phyloP scores from a whole-genome alignment of 2,888 invertebrate species.

The Caenorhabditis sp. region DNA sequence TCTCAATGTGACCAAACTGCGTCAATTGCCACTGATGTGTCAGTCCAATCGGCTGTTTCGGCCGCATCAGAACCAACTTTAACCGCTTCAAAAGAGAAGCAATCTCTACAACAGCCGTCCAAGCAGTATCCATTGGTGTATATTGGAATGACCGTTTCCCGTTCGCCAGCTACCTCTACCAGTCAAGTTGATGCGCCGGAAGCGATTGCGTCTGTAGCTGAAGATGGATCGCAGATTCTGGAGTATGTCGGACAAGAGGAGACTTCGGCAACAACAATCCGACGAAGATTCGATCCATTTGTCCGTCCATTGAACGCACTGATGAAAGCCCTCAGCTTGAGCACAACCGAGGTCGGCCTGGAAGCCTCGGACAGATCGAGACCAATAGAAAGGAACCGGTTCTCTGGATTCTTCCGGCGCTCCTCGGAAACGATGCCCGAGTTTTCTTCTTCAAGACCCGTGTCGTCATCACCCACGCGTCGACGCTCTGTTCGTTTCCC shows the following conservation, averaged over 20 bases:
- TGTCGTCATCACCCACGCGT: slow-evolving; percentile 13
- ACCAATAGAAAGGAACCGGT: neutral
- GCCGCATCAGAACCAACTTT: no score
- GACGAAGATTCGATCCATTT: slow-evolving; percentile 34
- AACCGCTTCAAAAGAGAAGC: no score
- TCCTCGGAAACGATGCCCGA: slow-evolving; percentile 1
- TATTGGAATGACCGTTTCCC: slow-evolving; percentile 27
- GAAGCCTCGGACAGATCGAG: slow-evolving; percentile 8
- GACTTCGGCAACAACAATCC: neutral
- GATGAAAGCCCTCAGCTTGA: slow-evolving; percentile 16
- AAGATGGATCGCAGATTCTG: slow-evolving; percentile 29
- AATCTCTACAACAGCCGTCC: no score
- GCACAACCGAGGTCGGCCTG: slow-evolving; percentile 7
- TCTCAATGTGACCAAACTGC: no score
- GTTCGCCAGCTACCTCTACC: slow-evolving; percentile 10
- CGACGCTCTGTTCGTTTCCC: neutral
- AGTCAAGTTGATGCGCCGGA: neutral
- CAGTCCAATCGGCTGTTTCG: no score
- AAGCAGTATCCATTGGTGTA: slow-evolving; percentile 23
- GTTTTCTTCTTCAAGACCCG: neutral
- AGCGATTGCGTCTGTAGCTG: slow-evolving; percentile 2
- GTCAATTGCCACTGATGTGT: no score
- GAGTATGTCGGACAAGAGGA: slow-evolving; percentile 41
- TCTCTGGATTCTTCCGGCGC: slow-evolving; percentile 17
- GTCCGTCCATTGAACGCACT: slow-evolving; percentile 38